Base-by-base conservation (phyloP, 2,888 invertebrate species). In the Margaritifera margaritifera region DNA sequence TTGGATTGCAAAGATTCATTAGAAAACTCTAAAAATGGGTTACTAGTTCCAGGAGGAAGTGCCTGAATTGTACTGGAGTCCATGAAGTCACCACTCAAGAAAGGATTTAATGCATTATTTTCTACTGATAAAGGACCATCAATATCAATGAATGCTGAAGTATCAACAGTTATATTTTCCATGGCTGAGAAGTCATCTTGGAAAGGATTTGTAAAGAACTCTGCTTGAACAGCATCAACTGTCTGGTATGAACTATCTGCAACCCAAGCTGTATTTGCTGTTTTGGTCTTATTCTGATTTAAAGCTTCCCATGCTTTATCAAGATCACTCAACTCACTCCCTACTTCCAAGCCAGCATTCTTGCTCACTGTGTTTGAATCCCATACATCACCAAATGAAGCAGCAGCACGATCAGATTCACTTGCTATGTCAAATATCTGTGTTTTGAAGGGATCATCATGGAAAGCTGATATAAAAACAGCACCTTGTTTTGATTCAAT, bases 101-200 rank as follows among this genome's bases (percentile, higher is more conserved):
- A 78, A 56, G 78, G 78, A 64, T 74, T 78, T 20, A 52, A 53
- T 51, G 24, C 22, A 19, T n/a, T 42, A 11, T 42, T 42, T 42
- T 15, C 11, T 2, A 42, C 42, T 42, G 42, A 42, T 42, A 42
- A 42, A 11, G 42, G 42, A 42, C 11, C 42, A 42, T 42, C 42
- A 42, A 2, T 42, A 42, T 42, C 42, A 42, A 24, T 52, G 42
- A 24, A 22, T 54, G 62, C 68, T 55, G n/a, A n/a, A 25, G 64
- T 63, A 60, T 66, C 64, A 22, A 72, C 42, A 31, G 79, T 76
- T 65, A 82, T 73, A 54, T 75, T 75, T 51, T 80, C 81, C 58
- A 81, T 69, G 50, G 80, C 79, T 59, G 85, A 84, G 52, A 80
- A 77, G 65, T 86, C 86, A 75, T 83, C 84, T 63, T 85, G 82